Evolutionary conservation across 2,888 invertebrate species (phyloP), one percentile per base, ranked within the genome.

Genomic region (Eurois occulta): DNA sequence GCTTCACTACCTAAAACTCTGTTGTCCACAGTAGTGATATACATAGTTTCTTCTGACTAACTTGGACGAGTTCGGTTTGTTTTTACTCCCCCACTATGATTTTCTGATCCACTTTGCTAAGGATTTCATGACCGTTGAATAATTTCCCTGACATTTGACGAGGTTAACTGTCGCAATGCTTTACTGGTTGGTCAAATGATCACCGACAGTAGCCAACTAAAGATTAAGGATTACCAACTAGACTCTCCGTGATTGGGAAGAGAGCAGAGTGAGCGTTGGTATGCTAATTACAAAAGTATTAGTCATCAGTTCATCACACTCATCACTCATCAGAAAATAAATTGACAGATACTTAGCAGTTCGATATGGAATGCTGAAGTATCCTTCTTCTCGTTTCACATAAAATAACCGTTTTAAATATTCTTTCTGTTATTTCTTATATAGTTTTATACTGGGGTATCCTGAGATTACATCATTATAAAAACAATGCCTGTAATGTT

Each of bases 391-490:
- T 66, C 32, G 18, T 67, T n/a, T 21, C 43, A 16, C 18, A 72
- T n/a, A n/a, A 8, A 35, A 13, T 5, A n/a, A 1, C 5, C 35
- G 21, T 52, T n/a, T 43, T 2, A 21, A 58, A 18, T 43, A 28
- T 10, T 13, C 32, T 21, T 64, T 60, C 13, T 16, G 2, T 7
- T 75, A 10, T 32, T 41, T 18, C 32, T 32, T 55, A 52, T 10
- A 52, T 24, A n/a, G 52, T 52, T 52, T 11, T 35, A 55, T 70
- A 48, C 13, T 32, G 60, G 35, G 10, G 41, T 60, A 67, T 43
- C 68, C 65, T 66, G 55, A 18, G 1, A 74, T 72, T 43, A 62
- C n/a, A 6, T 67, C 55, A 35, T 7, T 18, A 18, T 58, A 65
- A 41, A 52, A 58, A 35, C 24, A 69, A 43, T 74, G 28, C 28